Evolutionary conservation across 1,140 invertebrate genomes (phyloP).

Genomic region (Sycophila sp.): DNA sequence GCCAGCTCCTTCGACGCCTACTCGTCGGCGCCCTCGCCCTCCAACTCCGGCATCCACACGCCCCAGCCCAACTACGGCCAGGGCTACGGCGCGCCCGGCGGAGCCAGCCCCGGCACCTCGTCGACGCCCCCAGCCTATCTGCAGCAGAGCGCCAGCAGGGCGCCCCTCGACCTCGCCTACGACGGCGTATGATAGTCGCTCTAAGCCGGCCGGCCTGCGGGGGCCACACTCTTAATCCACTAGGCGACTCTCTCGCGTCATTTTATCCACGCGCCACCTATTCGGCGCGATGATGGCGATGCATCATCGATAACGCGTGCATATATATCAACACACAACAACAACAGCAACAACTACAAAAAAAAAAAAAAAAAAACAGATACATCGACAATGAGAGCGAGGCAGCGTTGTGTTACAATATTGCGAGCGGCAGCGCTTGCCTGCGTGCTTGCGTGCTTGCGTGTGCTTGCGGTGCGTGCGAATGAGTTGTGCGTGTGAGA

Average conservation of each 20-base stretch:
- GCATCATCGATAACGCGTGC: too few relatives aligned
- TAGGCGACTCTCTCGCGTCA: constrained; percentile 56
- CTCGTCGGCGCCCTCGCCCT: constrained; percentile 56
- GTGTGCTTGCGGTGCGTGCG: background rate
- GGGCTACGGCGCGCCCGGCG: constrained; percentile 48
- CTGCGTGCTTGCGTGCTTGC: too few relatives aligned
- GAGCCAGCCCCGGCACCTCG: constrained; percentile 52
- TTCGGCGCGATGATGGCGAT: too few relatives aligned
- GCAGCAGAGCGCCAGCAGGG: constrained; percentile 49
- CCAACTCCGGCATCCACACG: constrained; percentile 57
- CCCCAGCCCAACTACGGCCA: constrained; percentile 60
- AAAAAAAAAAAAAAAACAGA: too few relatives aligned
- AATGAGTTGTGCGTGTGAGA: background rate
- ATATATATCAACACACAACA: too few relatives aligned
- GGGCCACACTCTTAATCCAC: constrained; percentile 46
- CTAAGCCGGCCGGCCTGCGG: constrained; percentile 37
- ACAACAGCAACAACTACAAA: too few relatives aligned
- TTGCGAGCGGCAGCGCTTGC: too few relatives aligned
- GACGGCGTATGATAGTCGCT: constrained; percentile 66
- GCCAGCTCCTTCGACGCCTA: constrained; percentile 63
- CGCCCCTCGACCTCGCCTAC: constrained; percentile 62
- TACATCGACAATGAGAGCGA: too few relatives aligned
- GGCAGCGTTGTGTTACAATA: too few relatives aligned
- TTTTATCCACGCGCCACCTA: constrained; percentile 55
- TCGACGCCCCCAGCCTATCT: constrained; percentile 62